These are phyloP conservation scores for Synanthedon tipuliformis DNA, from an alignment of 2,888 invertebrate genomes.

Conservation along the genomic window DNA sequence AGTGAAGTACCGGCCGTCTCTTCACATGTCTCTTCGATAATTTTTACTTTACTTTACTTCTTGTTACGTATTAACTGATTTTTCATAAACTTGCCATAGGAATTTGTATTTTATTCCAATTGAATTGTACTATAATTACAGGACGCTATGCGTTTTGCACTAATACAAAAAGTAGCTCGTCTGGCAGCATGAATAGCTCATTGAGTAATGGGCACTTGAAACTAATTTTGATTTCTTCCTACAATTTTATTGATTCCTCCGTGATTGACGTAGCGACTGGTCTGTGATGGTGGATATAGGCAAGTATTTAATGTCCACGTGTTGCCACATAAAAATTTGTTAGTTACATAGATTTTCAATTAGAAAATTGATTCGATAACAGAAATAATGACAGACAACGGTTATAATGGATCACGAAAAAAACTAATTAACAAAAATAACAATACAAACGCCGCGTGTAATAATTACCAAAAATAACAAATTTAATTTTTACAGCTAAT, in stretches of 20 bases:
- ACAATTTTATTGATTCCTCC: too few species aligned
- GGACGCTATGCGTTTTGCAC: too few species aligned
- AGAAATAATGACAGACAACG: not conserved
- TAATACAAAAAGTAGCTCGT: too few species aligned
- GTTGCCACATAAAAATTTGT: not conserved
- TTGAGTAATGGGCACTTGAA: too few species aligned
- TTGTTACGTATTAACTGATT: constrained; percentile 32
- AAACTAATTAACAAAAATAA: constrained; percentile 1
- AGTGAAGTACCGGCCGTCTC: constrained; percentile 67
- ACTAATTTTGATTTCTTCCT: too few species aligned
- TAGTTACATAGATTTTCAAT: not conserved
- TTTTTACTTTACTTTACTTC: constrained; percentile 37
- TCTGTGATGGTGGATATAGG: too few species aligned
- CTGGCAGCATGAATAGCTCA: too few species aligned
- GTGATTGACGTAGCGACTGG: too few species aligned
- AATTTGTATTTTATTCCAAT: too few species aligned
- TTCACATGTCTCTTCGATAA: constrained; percentile 62
- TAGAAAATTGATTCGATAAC: not conserved
- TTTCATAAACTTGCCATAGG: too few species aligned
- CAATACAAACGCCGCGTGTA: not conserved
- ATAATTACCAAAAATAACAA: constrained; percentile 9
- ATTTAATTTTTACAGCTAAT: constrained; percentile 23
- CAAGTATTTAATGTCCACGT: too few species aligned
- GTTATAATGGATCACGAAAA: not conserved
- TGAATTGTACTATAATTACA: too few species aligned